These are phyloP conservation scores for Cactoblastis cactorum DNA, from an alignment of 2,888 invertebrate genomes.

Conservation along the genomic window DNA sequence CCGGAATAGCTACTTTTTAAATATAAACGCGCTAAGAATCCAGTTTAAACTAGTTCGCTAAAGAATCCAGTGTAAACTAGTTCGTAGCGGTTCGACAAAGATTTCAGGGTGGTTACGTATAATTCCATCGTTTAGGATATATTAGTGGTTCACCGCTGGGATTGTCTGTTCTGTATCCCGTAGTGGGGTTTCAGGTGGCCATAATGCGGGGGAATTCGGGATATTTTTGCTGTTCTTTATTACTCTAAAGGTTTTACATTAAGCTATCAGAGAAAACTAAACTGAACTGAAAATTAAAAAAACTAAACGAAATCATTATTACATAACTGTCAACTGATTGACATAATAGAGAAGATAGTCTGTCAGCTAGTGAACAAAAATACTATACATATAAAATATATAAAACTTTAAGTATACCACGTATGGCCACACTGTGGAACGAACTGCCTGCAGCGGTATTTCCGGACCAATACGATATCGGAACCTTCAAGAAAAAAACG, in stretches of 20 bases:
- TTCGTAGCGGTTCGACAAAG: slow-evolving; percentile 17
- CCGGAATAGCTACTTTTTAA: background rate
- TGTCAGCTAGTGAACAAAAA: too few relatives aligned
- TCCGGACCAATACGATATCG: too few relatives aligned
- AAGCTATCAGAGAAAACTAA: too few relatives aligned
- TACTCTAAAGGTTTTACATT: background rate
- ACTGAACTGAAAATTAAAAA: too few relatives aligned
- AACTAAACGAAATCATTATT: too few relatives aligned
- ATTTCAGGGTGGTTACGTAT: slow-evolving; percentile 21
- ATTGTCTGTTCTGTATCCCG: slow-evolving; percentile 25
- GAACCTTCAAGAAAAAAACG: too few relatives aligned
- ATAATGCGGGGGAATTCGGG: background rate
- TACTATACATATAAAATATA: too few relatives aligned
- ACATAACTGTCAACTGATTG: too few relatives aligned
- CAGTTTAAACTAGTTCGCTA: background rate
- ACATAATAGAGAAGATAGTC: too few relatives aligned
- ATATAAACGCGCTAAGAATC: background rate
- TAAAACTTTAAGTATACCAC: too few relatives aligned
- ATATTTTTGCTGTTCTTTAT: background rate
- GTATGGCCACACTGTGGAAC: too few relatives aligned
- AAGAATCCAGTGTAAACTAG: slow-evolving; percentile 13
- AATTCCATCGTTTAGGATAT: slow-evolving; percentile 33
- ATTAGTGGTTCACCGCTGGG: slow-evolving; percentile 23
- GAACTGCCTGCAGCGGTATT: too few relatives aligned
- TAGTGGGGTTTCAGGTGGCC: background rate